These are phyloP conservation scores for Drosophila trapezifrons DNA, from an alignment of 1,140 invertebrate genomes.

Conservation along the genomic window DNA sequence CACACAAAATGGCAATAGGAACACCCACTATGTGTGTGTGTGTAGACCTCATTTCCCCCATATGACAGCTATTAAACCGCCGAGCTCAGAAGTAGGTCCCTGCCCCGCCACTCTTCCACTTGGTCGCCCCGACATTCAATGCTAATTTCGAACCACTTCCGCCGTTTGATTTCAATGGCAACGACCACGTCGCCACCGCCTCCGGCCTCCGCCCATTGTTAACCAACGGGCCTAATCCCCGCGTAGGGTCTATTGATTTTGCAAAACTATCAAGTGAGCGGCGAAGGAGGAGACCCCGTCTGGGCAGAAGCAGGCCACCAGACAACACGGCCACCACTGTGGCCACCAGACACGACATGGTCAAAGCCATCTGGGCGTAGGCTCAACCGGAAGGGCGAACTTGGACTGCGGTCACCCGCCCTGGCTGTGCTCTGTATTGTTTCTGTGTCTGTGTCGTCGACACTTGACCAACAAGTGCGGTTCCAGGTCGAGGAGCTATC, in stretches of 20 bases:
- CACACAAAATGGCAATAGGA: constrained; percentile 8
- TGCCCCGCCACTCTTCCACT: background rate
- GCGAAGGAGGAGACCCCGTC: background rate
- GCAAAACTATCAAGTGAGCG: constrained; percentile 46
- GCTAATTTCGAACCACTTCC: no score
- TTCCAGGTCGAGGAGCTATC: constrained; percentile 1
- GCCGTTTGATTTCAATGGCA: constrained; percentile 80
- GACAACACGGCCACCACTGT: constrained; percentile 11
- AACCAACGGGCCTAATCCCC: constrained; percentile 10
- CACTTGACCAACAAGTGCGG: constrained; percentile 31
- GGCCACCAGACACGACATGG: constrained; percentile 28
- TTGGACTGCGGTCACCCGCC: no score
- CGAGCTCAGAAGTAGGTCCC: background rate
- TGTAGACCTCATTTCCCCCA: constrained; percentile 55
- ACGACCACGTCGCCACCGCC: constrained; percentile 32
- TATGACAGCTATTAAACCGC: constrained; percentile 53
- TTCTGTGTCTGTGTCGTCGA: background rate
- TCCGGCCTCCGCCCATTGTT: constrained; percentile 11
- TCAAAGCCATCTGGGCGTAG: constrained; percentile 23
- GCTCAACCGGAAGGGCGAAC: constrained; percentile 8
- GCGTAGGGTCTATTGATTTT: constrained; percentile 67
- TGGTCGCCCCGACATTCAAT: constrained; percentile 18
- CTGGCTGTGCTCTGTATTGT: background rate
- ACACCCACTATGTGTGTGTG: constrained; percentile 9
- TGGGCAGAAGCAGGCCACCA: no score